Conservation (phyloP, 2,113 vertebrate species). For the Mesocricetus auratus region DNA sequence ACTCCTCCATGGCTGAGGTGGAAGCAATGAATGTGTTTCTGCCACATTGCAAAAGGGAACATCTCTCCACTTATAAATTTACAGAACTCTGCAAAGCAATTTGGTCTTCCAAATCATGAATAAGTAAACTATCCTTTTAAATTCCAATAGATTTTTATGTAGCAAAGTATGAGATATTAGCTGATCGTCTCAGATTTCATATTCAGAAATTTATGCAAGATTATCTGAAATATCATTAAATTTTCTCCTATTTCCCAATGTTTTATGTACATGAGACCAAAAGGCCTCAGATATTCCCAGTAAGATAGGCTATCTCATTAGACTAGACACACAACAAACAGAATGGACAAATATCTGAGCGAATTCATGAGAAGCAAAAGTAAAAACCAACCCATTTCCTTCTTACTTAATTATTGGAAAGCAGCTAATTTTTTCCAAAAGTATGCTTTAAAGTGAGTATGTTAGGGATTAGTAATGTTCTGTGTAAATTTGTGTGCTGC, state of each 20-base stretch:
- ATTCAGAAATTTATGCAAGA: conserved; percentile 8
- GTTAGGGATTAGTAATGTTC: neutral
- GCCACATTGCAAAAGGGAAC: neutral
- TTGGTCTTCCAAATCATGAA: neutral
- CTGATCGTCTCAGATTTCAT: neutral
- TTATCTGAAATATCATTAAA: conserved; percentile 26
- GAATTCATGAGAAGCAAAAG: neutral
- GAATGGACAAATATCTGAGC: neutral
- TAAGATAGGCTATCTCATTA: neutral
- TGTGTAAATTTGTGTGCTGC: neutral
- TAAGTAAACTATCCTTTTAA: conserved; percentile 20
- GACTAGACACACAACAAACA: neutral
- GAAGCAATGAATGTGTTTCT: neutral
- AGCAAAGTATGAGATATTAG: neutral
- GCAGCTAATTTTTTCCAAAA: neutral
- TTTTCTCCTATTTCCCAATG: neutral
- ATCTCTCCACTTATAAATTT: neutral
- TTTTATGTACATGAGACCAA: neutral
- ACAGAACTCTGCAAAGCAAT: neutral
- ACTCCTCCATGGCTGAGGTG: neutral
- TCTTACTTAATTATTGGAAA: neutral
- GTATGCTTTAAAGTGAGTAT: neutral
- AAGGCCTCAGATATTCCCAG: neutral
- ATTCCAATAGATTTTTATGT: conserved; percentile 29
- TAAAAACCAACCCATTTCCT: neutral